phyloP scores from a whole-genome alignment of 2,797 vertebrate species.

The Sebastes goodei region DNA sequence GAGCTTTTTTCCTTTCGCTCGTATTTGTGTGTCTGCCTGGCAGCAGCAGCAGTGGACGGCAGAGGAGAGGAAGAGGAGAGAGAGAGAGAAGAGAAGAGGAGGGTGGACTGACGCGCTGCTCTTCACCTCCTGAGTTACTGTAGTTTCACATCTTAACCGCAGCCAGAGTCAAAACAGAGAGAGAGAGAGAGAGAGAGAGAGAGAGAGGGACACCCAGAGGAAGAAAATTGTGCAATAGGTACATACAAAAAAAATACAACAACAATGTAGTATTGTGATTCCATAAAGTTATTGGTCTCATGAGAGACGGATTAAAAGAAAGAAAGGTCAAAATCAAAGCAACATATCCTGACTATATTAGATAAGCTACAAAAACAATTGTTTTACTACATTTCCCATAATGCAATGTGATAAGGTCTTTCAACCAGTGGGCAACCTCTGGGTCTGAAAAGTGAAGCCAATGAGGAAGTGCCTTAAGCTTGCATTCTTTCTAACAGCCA shows the following conservation, averaged over 20 bases:
- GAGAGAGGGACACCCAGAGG: neutral
- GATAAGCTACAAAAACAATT: too few relatives aligned
- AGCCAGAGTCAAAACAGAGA: neutral
- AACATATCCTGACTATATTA: neutral
- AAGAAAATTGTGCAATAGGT: neutral
- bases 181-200: neutral
- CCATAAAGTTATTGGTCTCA: neutral
- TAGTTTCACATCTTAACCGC: slow-evolving; percentile 34
- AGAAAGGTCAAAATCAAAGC: neutral
- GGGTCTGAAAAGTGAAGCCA: too few relatives aligned
- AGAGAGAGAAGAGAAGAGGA: neutral
- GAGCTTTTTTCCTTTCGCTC: slow-evolving; percentile 42
- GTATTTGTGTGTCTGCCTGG: slow-evolving; percentile 18
- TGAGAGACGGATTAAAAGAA: neutral
- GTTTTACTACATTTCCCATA: neutral
- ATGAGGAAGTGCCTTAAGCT: too few relatives aligned
- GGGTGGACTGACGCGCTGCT: slow-evolving; percentile 22
- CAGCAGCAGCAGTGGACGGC: slow-evolving; percentile 12
- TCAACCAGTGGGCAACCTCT: too few relatives aligned
- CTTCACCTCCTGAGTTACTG: slow-evolving; percentile 41
- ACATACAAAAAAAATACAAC: neutral
- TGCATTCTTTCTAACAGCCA: too few relatives aligned
- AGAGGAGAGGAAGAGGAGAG: neutral
- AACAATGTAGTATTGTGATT: neutral
- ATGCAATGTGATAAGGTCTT: neutral